Conservation (phyloP, 2,888 invertebrate genomes). For the Tipula helvola region DNA sequence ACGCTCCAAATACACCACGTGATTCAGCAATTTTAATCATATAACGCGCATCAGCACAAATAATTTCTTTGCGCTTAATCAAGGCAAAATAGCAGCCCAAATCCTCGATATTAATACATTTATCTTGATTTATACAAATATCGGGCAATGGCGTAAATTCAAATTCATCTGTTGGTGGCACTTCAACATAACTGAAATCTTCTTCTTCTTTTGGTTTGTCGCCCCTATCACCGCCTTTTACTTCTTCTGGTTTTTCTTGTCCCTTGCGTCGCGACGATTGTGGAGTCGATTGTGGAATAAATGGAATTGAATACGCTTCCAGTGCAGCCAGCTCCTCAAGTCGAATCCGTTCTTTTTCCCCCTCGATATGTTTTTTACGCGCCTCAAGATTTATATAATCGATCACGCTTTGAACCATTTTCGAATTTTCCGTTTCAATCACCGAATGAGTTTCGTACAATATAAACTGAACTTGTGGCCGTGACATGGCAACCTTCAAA, state of each 20-base stretch:
- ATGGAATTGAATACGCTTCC: slow-evolving; percentile 28
- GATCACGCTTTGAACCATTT: slow-evolving; percentile 55
- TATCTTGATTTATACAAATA: slow-evolving; percentile 40
- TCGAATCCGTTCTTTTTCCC: slow-evolving; percentile 26
- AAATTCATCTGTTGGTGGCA: slow-evolving; percentile 40
- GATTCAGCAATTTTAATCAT: slow-evolving; percentile 75
- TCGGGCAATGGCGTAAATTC: slow-evolving; percentile 47
- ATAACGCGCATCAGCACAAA: slow-evolving; percentile 65
- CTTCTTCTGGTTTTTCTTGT: background rate
- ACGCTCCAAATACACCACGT: slow-evolving; percentile 59
- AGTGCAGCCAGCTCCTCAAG: slow-evolving; percentile 28
- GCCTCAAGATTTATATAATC: slow-evolving; percentile 59
- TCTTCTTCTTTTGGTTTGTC: background rate
- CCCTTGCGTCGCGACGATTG: background rate
- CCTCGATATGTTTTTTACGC: slow-evolving; percentile 49
- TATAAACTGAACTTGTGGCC: slow-evolving; percentile 70
- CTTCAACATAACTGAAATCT: slow-evolving; percentile 11
- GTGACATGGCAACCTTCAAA: slow-evolving; percentile 58
- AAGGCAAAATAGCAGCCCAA: slow-evolving; percentile 48
- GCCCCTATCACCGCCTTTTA: background rate
- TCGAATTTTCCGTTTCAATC: slow-evolving; percentile 58
- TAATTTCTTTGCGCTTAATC: slow-evolving; percentile 49
- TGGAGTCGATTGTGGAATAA: slow-evolving; percentile 20
- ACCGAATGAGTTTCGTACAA: slow-evolving; percentile 73
- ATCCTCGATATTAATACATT: slow-evolving; percentile 34